Evolutionary conservation across 2,888 invertebrate genomes (phyloP).

Genomic region (Ichneumoninae sp.): DNA sequence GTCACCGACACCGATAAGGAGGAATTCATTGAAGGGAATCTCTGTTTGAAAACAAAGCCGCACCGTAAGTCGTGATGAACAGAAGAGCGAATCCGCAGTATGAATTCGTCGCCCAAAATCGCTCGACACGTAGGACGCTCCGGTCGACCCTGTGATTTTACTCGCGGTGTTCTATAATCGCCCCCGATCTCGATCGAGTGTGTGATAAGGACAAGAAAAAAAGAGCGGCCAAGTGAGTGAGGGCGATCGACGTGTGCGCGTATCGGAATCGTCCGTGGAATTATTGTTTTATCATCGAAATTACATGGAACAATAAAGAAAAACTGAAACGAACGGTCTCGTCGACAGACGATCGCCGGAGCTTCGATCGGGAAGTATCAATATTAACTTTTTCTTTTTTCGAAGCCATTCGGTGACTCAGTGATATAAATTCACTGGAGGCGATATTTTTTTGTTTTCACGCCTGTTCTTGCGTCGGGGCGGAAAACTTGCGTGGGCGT

Average conservation of each 20-base stretch:
- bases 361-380: too few species aligned
- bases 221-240: not conserved
- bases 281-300: too few species aligned
- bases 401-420: not conserved
- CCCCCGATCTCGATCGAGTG: not conserved
- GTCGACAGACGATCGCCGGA: too few species aligned
- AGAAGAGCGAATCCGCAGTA: not conserved
- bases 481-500: not conserved
- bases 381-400: not conserved
- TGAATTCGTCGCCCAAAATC: conserved; percentile 5
- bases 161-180: conserved; percentile 11
- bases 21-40: not conserved
- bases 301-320: too few species aligned
- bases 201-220: conserved; percentile 14
- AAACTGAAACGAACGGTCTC: too few species aligned
- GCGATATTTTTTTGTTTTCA: not conserved
- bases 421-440: too few species aligned
- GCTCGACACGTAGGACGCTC: not conserved
- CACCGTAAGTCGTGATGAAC: not conserved
- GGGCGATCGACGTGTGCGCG: too few species aligned
- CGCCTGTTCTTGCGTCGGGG: not conserved
- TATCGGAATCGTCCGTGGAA: too few species aligned
- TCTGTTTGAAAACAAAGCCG: not conserved
- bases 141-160: not conserved
- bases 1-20: not conserved